Conservation (phyloP, 2,888 invertebrate species). For the Ormyrus labotus region DNA sequence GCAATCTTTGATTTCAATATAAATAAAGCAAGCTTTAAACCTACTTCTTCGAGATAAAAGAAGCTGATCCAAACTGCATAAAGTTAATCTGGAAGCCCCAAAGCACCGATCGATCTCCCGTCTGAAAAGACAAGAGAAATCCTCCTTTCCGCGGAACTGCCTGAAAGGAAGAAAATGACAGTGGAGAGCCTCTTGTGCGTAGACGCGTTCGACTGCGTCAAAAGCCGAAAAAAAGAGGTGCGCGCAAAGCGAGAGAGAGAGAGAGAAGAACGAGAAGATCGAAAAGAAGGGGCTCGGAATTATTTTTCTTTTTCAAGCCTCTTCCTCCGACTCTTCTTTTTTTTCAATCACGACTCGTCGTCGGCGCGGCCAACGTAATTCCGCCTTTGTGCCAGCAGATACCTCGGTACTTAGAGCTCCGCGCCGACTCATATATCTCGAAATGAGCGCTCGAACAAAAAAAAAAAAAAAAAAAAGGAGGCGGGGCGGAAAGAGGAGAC, state of each 20-base stretch:
- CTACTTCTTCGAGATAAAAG: too few species aligned
- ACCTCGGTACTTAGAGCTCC: slow-evolving; percentile 62
- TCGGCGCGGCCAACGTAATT: slow-evolving; percentile 66
- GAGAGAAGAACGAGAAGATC: slow-evolving; percentile 40
- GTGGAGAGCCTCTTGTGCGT: neutral
- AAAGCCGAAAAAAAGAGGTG: slow-evolving; percentile 15
- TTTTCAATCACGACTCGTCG: slow-evolving; percentile 67
- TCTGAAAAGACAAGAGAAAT: neutral
- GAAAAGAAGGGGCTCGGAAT: slow-evolving; percentile 53
- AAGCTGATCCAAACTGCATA: too few species aligned
- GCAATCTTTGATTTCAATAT: too few species aligned
- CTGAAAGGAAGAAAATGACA: neutral
- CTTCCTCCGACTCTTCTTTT: slow-evolving; percentile 26
- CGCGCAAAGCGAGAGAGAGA: slow-evolving; percentile 44
- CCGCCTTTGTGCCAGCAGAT: slow-evolving; percentile 66
- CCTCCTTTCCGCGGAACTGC: neutral
- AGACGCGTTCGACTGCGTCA: neutral
- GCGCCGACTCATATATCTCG: slow-evolving; percentile 68
- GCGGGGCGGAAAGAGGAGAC: slow-evolving; percentile 12
- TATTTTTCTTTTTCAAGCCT: slow-evolving; percentile 61
- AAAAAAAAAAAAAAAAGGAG: slow-evolving; percentile 40
- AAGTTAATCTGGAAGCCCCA: too few species aligned
- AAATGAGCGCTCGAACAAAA: slow-evolving; percentile 58
- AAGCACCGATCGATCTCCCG: neutral
- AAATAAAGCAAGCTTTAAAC: too few species aligned